Percentiles rank a stretch among this genome's conserved stretches.
Evolutionary conservation across 2,113 vertebrate species (phyloP).

Genomic region (Brachionichthys hirsutus): DNA sequence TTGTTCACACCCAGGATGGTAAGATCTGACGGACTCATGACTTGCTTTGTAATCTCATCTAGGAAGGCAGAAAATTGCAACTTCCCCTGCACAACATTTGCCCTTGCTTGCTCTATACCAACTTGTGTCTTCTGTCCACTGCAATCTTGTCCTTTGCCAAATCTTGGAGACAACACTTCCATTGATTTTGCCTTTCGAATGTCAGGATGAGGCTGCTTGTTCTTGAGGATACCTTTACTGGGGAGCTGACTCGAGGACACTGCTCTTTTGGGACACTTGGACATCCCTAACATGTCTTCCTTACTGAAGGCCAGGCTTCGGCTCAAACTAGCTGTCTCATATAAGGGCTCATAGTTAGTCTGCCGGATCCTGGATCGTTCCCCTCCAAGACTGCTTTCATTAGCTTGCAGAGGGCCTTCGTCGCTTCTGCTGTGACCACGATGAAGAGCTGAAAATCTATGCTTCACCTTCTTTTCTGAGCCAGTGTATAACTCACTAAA

Average conservation of each 20-base stretch:
- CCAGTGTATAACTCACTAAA: neutral
- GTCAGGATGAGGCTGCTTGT: conserved; percentile 55
- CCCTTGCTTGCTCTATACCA: conserved; percentile 41
- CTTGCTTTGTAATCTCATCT: conserved; percentile 81
- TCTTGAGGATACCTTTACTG: conserved; percentile 78
- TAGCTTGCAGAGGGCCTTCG: conserved; percentile 60
- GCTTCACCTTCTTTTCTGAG: conserved; percentile 16
- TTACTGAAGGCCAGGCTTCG: conserved; percentile 66
- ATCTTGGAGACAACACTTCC: conserved; percentile 76
- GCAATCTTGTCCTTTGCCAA: conserved; percentile 26
- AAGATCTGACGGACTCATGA: conserved; percentile 79
- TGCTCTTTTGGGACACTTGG: conserved; percentile 61
- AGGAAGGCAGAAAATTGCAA: conserved; percentile 83
- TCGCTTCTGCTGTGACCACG: conserved; percentile 73
- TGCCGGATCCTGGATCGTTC: conserved; percentile 8
- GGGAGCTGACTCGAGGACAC: conserved; percentile 71
- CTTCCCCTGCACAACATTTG: conserved; percentile 73
- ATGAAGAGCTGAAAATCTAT: conserved; percentile 48
- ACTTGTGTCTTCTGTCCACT: conserved; percentile 45
- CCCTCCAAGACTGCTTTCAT: conserved; percentile 14
- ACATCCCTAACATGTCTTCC: conserved; percentile 60
- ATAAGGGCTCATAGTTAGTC: conserved; percentile 50
- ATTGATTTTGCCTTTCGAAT: conserved; percentile 80
- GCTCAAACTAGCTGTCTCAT: conserved; percentile 73
- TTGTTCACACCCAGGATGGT: conserved; percentile 65